These are phyloP conservation scores for Perizoma flavofasciatum DNA, from an alignment of 2,888 invertebrate genomes.

Conservation along the genomic window DNA sequence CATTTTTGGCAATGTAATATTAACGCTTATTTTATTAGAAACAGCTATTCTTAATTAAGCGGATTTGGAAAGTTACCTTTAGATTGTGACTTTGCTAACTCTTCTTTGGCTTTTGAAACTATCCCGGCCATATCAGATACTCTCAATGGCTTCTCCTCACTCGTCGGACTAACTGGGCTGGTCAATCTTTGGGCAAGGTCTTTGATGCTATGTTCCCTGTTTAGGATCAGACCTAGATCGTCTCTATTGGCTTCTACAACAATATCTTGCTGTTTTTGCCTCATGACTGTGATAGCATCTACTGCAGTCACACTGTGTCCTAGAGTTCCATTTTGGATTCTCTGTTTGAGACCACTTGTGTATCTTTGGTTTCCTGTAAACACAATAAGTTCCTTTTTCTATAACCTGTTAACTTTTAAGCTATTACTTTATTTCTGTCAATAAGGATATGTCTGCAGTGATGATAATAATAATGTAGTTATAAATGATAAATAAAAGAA, in stretches of 20 bases:
- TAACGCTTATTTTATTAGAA: no score
- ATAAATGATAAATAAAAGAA: slow-evolving; percentile 12
- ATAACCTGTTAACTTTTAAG: no score
- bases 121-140: slow-evolving; percentile 95
- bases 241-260: slow-evolving; percentile 80
- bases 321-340: slow-evolving; percentile 84
- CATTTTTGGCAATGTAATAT: no score
- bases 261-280: slow-evolving; percentile 83
- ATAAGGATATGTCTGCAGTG: no score
- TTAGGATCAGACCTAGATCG: slow-evolving; percentile 87
- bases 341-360: slow-evolving; percentile 83
- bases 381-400: not conserved
- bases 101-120: slow-evolving; percentile 97
- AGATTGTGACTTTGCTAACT: slow-evolving; percentile 93
- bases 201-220: slow-evolving; percentile 93
- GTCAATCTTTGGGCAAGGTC: slow-evolving; percentile 94
- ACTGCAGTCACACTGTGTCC: slow-evolving; percentile 79
- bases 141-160: slow-evolving; percentile 86
- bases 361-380: slow-evolving; percentile 82
- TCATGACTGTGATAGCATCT: slow-evolving; percentile 66
- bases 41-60: no score
- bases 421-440: no score
- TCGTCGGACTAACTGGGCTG: slow-evolving; percentile 83
- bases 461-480: slow-evolving; percentile 1
- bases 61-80: slow-evolving; percentile 77